Conservation (phyloP, 2,113 vertebrate species). For the Corythornis cristatus region DNA sequence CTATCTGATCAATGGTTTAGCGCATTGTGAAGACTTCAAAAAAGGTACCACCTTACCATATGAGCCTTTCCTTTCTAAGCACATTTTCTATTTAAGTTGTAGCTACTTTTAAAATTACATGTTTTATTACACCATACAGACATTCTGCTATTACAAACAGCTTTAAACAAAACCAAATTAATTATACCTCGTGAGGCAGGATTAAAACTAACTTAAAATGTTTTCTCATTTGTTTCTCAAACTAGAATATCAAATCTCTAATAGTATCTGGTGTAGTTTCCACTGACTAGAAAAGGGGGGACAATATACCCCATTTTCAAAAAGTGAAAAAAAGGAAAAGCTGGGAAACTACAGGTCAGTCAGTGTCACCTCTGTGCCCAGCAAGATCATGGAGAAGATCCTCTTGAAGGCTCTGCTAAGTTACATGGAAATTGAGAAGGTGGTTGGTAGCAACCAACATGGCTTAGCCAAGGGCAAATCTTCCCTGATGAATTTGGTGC, state of each 20-base stretch:
- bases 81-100: not conserved
- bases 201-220: not conserved
- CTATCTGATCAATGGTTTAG: not conserved
- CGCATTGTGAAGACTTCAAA: fast-evolving
- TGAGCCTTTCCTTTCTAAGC: not conserved
- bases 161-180: not conserved
- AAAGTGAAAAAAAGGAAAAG: too few species aligned
- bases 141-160: not conserved
- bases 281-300: too few species aligned
- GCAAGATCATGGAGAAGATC: too few species aligned
- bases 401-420: too few species aligned
- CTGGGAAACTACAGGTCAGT: too few species aligned
- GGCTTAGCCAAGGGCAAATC: too few species aligned
- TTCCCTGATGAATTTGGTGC: too few species aligned
- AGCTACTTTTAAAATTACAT: not conserved
- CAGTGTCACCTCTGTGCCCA: too few species aligned
- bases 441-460: too few species aligned
- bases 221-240: not conserved
- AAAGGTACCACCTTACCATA: not conserved
- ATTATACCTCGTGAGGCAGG: not conserved
- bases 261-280: too few species aligned
- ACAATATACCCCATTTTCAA: too few species aligned
- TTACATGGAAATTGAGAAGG: too few species aligned
- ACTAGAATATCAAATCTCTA: not conserved
- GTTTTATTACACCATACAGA: not conserved